Conservation (phyloP, 2,888 invertebrate genomes). For the Drosophila anomalata region DNA sequence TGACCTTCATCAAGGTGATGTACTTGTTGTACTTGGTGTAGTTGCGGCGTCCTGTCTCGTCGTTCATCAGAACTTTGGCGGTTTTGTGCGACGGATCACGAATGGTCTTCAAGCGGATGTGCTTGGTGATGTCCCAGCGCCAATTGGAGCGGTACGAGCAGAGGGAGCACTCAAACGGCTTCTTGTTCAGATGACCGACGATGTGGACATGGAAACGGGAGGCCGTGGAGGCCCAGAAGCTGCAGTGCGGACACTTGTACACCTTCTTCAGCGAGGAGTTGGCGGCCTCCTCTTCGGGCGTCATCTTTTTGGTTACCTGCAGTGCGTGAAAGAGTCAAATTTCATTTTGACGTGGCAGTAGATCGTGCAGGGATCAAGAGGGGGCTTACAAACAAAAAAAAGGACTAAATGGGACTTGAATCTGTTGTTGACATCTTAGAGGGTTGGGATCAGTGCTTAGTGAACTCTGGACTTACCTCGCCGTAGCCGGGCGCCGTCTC, state of each 20-base stretch:
- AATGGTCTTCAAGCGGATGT: conserved; percentile 94
- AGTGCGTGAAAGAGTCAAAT: conserved; percentile 84
- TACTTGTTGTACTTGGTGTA: conserved; percentile 97
- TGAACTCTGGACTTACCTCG: conserved; percentile 79
- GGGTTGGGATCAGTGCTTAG: background rate
- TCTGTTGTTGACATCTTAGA: no score
- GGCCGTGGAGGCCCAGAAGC: conserved; percentile 96
- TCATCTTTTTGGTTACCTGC: conserved; percentile 86
- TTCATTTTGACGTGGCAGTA: conserved; percentile 80
- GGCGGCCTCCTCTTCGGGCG: conserved; percentile 87
- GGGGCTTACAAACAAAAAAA: background rate
- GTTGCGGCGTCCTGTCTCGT: conserved; percentile 94
- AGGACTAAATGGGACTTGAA: no score
- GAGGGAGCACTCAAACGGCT: conserved; percentile 97
- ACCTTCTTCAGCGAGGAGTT: conserved; percentile 90
- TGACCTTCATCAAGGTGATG: conserved; percentile 89
- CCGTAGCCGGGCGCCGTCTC: conserved; percentile 85
- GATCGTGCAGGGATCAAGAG: conserved; percentile 41
- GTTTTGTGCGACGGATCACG: conserved; percentile 92
- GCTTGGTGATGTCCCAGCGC: conserved; percentile 98
- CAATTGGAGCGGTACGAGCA: conserved; percentile 97
- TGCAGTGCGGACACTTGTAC: conserved; percentile 96
- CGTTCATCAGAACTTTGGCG: conserved; percentile 94
- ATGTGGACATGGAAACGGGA: conserved; percentile 97
- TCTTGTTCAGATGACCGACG: conserved; percentile 95